Conservation (phyloP, 2,113 vertebrate species). For the Macaca mulatta region DNA sequence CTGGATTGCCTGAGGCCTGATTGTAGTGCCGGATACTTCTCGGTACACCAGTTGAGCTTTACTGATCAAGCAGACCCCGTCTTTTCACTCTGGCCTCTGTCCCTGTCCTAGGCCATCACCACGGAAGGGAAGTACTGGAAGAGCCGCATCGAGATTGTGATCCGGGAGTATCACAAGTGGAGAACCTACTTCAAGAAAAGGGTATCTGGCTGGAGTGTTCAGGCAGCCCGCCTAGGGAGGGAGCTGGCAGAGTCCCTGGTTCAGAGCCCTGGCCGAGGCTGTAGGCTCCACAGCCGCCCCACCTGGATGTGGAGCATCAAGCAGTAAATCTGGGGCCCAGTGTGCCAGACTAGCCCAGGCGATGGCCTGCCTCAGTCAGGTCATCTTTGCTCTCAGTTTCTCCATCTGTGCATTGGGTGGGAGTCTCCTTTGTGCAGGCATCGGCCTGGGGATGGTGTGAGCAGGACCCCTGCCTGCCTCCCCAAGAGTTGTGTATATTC, state of each 20-base stretch:
- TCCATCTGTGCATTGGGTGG: background rate
- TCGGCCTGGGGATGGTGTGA: background rate
- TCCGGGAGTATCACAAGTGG: conserved; percentile 99
- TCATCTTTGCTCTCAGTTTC: background rate
- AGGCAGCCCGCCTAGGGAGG: background rate
- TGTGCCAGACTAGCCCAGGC: background rate
- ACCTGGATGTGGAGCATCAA: no score
- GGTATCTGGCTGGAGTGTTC: conserved; percentile 80
- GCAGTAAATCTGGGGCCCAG: background rate
- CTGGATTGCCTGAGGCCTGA: background rate
- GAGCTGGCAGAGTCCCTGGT: rapidly evolving
- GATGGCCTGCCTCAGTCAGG: background rate
- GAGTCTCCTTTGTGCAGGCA: background rate
- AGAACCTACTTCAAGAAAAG: conserved; percentile 99
- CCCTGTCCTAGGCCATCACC: conserved; percentile 87
- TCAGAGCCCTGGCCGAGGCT: background rate
- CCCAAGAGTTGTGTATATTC: background rate
- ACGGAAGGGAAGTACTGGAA: conserved; percentile 96
- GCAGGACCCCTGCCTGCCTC: background rate
- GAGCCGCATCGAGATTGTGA: conserved; percentile 95
- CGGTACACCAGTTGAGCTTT: background rate
- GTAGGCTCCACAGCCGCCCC: background rate
- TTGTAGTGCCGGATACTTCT: rapidly evolving
- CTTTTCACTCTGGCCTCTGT: background rate
- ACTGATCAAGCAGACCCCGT: rapidly evolving